A percentile compares a stretch with the other conserved stretches of the same genome.
These are phyloP conservation scores for Molossus molossus DNA, from an alignment of 2,797 vertebrate genomes.

Conservation along the genomic window DNA sequence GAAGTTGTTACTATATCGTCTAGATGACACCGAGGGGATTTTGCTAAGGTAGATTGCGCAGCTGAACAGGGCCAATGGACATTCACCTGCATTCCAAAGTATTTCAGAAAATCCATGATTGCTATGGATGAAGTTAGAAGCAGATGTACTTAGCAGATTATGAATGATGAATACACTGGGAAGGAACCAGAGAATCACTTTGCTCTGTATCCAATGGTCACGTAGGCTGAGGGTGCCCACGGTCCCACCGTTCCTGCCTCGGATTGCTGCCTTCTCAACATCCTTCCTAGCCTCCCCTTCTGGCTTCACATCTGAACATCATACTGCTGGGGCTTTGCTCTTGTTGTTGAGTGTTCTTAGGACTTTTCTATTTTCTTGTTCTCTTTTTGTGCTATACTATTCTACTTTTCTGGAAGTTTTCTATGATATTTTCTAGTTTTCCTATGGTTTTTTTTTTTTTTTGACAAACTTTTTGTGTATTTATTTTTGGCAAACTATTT, in stretches of 20 bases:
- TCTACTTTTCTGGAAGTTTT: slow-evolving; percentile 54
- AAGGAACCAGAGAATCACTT: neutral
- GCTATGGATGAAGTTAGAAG: slow-evolving; percentile 1
- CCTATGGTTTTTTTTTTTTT: neutral
- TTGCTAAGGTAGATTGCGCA: neutral
- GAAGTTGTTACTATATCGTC: neutral
- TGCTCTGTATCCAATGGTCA: neutral
- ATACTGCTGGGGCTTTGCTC: neutral
- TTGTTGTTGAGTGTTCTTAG: neutral
- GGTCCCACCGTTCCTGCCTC: no score
- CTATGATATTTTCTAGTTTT: slow-evolving; percentile 34
- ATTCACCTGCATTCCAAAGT: slow-evolving; percentile 1
- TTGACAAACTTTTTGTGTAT: no score
- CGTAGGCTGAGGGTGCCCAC: neutral
- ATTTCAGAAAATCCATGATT: neutral
- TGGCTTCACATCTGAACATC: neutral
- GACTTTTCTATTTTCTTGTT: neutral
- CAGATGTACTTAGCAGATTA: neutral
- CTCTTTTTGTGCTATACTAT: neutral
- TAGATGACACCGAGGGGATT: neutral
- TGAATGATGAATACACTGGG: neutral
- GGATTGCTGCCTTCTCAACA: neutral
- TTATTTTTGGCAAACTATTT: no score
- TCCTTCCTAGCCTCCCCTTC: neutral
- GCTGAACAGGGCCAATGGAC: neutral